Evolutionary conservation across 2,888 invertebrate genomes (phyloP).

Genomic region (Galerucella pusilla): DNA sequence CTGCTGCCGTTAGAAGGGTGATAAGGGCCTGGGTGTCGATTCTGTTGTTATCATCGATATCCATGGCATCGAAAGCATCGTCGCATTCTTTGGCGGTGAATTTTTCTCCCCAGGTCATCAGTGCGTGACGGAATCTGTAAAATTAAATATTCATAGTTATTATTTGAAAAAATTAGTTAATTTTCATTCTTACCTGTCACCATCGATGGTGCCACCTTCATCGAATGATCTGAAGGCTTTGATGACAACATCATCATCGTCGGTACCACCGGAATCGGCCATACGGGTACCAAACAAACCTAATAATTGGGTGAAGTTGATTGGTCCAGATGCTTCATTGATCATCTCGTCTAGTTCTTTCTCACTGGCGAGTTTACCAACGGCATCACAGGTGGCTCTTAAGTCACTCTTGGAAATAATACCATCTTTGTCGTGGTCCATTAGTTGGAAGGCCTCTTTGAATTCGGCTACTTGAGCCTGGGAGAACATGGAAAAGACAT

Average conservation of each 20-base stretch:
- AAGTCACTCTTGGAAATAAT: conserved; percentile 85
- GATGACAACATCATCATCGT: conserved; percentile 91
- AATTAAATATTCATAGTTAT: conserved; percentile 20
- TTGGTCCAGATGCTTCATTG: conserved; percentile 87
- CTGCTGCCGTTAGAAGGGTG: conserved; percentile 88
- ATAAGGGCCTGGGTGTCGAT: conserved; percentile 90
- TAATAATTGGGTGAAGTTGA: conserved; percentile 95
- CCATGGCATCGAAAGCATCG: conserved; percentile 93
- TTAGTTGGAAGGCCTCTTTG: conserved; percentile 94
- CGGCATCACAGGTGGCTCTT: conserved; percentile 90
- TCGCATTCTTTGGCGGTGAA: conserved; percentile 89
- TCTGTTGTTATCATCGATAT: conserved; percentile 89
- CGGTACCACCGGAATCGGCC: conserved; percentile 87
- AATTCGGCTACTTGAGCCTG: conserved; percentile 92
- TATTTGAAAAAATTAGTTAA: conserved; percentile 5
- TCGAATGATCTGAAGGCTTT: conserved; percentile 94
- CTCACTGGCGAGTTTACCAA: conserved; percentile 89
- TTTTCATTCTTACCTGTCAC: conserved; percentile 73
- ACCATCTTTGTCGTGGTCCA: conserved; percentile 93
- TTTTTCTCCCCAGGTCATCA: conserved; percentile 95
- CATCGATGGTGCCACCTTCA: conserved; percentile 87
- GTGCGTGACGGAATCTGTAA: conserved; percentile 83
- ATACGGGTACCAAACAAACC: conserved; percentile 92
- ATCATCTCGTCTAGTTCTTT: conserved; percentile 93
- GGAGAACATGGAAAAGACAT: conserved; percentile 97